These are phyloP conservation scores for Neodon shergylaensis DNA, from an alignment of 2,113 vertebrate genomes.

Conservation along the genomic window DNA sequence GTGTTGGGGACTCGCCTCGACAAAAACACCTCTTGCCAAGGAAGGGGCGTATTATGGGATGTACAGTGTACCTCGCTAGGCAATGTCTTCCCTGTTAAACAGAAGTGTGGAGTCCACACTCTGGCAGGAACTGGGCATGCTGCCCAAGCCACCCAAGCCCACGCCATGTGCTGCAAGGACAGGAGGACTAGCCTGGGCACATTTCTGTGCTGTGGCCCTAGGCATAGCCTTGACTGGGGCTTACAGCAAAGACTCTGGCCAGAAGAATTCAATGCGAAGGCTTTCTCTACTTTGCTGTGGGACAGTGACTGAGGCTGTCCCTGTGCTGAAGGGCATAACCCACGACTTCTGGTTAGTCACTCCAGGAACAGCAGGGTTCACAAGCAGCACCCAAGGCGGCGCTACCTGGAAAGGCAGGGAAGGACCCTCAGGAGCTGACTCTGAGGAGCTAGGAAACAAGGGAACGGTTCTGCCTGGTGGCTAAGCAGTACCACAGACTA, in stretches of 20 bases:
- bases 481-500: not conserved
- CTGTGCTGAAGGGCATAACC: not conserved
- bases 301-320: not conserved
- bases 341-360: not conserved
- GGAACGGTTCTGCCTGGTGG: not conserved
- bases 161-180: not conserved
- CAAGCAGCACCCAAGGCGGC: not conserved
- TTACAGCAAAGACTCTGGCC: not conserved
- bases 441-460: not conserved
- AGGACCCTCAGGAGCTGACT: not conserved
- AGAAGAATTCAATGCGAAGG: not conserved
- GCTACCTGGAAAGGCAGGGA: not conserved
- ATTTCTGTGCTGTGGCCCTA: not conserved
- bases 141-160: not conserved
- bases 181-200: not conserved
- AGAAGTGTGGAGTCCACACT: not conserved
- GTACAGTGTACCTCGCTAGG: not conserved
- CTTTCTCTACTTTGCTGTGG: not conserved
- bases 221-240: not conserved
- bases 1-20: too few relatives aligned
- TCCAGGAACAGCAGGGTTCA: not conserved
- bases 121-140: not conserved
- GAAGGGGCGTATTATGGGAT: too few relatives aligned
- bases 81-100: not conserved
- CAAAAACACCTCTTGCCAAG: too few relatives aligned